Evolutionary conservation across 1,140 invertebrate species (phyloP), one percentile per base, ranked within the genome.

Genomic region (Tetramorium alpestre): DNA sequence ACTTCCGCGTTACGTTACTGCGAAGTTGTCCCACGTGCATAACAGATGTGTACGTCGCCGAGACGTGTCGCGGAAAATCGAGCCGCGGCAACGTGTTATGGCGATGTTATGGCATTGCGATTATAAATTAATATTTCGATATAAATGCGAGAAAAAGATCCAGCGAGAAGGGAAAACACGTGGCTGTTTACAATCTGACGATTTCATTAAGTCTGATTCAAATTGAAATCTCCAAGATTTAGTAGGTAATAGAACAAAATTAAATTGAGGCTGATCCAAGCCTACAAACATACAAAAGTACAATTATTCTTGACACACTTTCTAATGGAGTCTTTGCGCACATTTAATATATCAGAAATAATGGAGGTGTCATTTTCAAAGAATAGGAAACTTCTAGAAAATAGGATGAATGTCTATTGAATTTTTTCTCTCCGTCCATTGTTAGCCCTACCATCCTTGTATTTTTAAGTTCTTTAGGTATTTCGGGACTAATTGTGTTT

Each of bases 1-100:
- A 78, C 76, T 78, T 78, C 25, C 58, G 60, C 38, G 58, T 78
- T 78, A 65, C 41, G 75, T 62, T 77, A 64, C 25, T 18, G 11
- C 58, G 7, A 78, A 78, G 76, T 78, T 78, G 13, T 78, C 16
- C 22, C 44, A 47, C 28, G 58, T 65, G 60, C 44, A 65, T 49
- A 78, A 44, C 41, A 13, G 18, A 18, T 10, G 22, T 77, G 41
- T 16, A 62, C 3, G 38, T 44, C 72, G 44, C 56, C 25, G 58
- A 78, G 41, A 78, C 18, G 28, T 78, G 38, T 67, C 25, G 44
- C 16, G 60, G 41, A 78, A 78, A 78, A 65, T 78, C 25, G 58
- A 49, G 41, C 33, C 54, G 38, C 44, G 44, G 33, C 7, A 76
- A 76, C 33, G 33, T 64, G n/a, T 60, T 49, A 22, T 41, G 2